Evolutionary conservation across 2,113 vertebrate species (phyloP), one percentile per base, ranked within the genome.

Genomic region (Nothocercus julius): DNA sequence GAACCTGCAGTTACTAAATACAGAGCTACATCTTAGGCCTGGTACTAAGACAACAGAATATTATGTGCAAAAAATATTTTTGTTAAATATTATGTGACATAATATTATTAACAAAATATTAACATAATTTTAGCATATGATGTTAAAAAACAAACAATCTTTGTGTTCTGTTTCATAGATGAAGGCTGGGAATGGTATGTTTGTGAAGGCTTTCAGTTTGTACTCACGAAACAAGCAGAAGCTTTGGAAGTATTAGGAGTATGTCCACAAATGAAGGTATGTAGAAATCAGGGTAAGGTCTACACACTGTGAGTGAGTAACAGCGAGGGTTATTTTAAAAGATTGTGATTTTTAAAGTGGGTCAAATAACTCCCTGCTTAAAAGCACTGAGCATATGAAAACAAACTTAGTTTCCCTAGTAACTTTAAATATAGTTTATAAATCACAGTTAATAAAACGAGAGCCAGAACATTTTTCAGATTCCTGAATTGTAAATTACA

Each of bases 191-290:
- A 98, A 69, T 99, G 99, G 99, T 97, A 97, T 81, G 51, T 99
- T 73, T 99, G 98, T 45, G 99, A 99, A 96, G 99, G 98, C 7
- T 99, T 99, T 96, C 99, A 99, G 97, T 96, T 98, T 69, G 97
- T 99, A 75, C 98, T 99, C 56, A 98, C 81, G 84, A 98, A 98
- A 66, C 99, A 99, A 97, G 99, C 99, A 34, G 97, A 99, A 83
- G 98, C 99, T 62, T 97, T 99, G 30, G 90, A 98, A 91, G 44
- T 58, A 3, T 97, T 99, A 36, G 99, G 99, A 81, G 98, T 99
- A 16, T 79, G 93, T 62, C 90, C 98, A 15, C 91, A 97, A 32
- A 98, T 99, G 72, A 99, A 99, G 98, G 99, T 99, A 88, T 13
- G 93, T 85, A n/a, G 34, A 2, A 56, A 7, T 34, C 15, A 20